phyloP scores from a whole-genome alignment of 2,113 vertebrate species.

The Malaclemys terrapin region DNA sequence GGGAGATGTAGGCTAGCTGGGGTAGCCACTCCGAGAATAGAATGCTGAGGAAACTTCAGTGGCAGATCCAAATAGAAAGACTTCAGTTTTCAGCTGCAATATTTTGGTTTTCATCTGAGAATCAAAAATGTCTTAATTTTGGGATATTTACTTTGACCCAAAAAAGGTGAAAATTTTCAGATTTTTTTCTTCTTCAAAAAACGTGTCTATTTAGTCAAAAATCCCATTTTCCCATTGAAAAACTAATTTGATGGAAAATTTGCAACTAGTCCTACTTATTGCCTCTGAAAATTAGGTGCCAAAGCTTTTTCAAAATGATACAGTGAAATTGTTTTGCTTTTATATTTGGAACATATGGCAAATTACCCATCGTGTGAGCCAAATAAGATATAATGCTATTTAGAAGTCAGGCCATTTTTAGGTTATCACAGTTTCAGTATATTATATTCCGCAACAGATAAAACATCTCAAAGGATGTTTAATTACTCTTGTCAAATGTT shows the following conservation, averaged over 20 bases:
- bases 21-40: neutral
- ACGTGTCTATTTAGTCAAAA: neutral
- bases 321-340: neutral
- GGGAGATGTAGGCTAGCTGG: neutral
- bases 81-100: neutral
- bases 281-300: neutral
- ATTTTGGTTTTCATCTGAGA: neutral
- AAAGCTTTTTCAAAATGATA: neutral
- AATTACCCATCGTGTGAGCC: neutral
- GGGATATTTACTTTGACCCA: neutral
- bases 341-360: neutral
- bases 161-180: neutral
- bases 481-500: neutral
- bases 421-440: neutral
- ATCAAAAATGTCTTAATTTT: neutral
- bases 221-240: neutral
- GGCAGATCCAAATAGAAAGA: neutral
- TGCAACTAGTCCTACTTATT: neutral
- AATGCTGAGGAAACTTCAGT: neutral
- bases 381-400: neutral
- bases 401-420: neutral
- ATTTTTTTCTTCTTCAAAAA: neutral
- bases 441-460: neutral
- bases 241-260: neutral
- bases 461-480: neutral